Conservation (phyloP, 2,888 invertebrate genomes). For the Eurytoma adleriae region DNA sequence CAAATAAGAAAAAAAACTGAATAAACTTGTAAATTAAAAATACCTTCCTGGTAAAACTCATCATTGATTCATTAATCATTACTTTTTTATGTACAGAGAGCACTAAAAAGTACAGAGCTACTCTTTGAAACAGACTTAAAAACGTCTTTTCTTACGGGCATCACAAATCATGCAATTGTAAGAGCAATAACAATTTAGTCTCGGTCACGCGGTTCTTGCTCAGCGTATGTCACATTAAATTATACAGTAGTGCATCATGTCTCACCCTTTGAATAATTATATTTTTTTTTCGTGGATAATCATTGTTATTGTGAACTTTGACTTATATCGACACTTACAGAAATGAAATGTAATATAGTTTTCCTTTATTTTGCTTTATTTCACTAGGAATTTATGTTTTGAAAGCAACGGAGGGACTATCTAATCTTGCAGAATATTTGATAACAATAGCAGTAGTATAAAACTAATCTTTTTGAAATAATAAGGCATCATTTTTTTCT, state of each 20-base stretch:
- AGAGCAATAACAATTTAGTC: conserved; percentile 28
- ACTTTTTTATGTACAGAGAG: not conserved
- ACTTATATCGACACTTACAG: not conserved
- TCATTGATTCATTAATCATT: not conserved
- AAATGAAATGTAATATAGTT: not conserved
- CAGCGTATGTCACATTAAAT: not conserved
- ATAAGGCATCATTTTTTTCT: no score
- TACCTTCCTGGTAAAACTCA: not conserved
- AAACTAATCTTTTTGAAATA: not conserved
- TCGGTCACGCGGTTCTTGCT: conserved; percentile 44
- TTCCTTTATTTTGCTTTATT: not conserved
- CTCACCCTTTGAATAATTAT: no score
- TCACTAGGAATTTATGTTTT: not conserved
- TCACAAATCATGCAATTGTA: conserved; percentile 34
- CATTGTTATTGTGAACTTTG: no score
- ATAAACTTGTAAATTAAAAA: not conserved
- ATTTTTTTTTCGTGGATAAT: not conserved
- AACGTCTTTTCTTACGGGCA: conserved; percentile 14
- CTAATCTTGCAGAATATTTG: no score
- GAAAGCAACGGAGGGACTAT: not conserved
- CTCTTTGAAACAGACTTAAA: not conserved
- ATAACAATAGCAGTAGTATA: no score
- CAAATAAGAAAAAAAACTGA: not conserved
- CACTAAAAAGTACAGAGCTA: not conserved
- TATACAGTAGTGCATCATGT: not conserved